Conservation (phyloP, 2,113 vertebrate genomes). For the Mungos mungo region DNA sequence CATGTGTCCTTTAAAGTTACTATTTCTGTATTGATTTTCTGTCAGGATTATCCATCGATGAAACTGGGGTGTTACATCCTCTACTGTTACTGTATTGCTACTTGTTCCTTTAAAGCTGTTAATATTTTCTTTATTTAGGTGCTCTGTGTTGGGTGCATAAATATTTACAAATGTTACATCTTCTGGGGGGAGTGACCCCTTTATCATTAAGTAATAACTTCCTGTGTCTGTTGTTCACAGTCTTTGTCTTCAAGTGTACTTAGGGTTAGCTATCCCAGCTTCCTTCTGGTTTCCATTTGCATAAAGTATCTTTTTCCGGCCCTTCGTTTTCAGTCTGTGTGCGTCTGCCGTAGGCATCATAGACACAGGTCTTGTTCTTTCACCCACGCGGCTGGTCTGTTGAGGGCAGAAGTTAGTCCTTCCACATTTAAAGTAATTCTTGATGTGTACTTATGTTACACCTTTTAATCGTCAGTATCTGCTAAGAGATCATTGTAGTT, state of each 20-base stretch:
- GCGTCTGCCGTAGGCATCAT: not conserved
- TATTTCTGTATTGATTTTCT: not conserved
- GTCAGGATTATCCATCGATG: not conserved
- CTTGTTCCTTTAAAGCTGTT: not conserved
- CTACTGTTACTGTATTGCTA: not conserved
- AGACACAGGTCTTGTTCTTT: not conserved
- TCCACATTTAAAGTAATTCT: not conserved
- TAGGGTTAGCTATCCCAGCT: not conserved
- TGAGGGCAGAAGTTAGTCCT: not conserved
- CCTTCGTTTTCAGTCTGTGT: not conserved
- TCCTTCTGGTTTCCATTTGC: not conserved
- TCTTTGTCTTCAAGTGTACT: not conserved
- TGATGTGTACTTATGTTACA: not conserved
- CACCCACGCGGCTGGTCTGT: not conserved
- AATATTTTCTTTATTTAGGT: not conserved
- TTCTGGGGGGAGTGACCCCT: not conserved
- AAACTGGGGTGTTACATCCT: not conserved
- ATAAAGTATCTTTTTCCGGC: not conserved
- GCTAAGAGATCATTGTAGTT: too few species aligned
- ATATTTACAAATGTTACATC: not conserved
- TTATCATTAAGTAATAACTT: not conserved
- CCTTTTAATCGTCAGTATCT: not conserved
- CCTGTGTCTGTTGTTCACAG: not conserved
- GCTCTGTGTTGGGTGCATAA: not conserved
- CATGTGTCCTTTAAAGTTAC: too few species aligned